Evolutionary conservation across 2,113 vertebrate genomes (phyloP).

Genomic region (Mesitornis unicolor): DNA sequence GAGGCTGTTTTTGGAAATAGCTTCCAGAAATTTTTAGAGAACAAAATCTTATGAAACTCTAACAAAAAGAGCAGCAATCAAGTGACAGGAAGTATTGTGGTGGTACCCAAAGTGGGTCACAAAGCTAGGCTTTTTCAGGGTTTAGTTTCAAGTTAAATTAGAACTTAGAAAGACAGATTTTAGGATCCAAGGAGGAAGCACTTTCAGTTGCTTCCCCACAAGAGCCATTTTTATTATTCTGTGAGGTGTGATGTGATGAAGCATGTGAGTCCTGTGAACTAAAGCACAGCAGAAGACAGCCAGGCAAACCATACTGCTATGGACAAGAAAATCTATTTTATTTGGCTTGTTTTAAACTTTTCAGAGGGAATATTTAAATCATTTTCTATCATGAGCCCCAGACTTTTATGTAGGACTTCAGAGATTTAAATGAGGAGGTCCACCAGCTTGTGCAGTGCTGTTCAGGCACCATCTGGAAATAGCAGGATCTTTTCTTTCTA

Average conservation of each 20-base stretch:
- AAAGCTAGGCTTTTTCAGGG: not conserved
- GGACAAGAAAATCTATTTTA: not conserved
- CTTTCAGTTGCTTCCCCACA: not conserved
- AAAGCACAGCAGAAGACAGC: not conserved
- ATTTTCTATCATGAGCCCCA: not conserved
- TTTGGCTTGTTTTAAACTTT: not conserved
- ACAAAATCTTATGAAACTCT: not conserved
- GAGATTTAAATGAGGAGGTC: not conserved
- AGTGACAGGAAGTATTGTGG: not conserved
- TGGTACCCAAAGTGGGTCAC: not conserved
- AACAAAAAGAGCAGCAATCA: not conserved
- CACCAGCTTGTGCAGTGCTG: not conserved
- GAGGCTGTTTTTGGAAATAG: constrained; percentile 5
- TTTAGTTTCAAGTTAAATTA: not conserved
- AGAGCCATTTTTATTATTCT: not conserved
- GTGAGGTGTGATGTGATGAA: not conserved
- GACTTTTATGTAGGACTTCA: not conserved
- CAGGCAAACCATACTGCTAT: not conserved
- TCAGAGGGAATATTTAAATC: not conserved
- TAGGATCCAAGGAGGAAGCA: not conserved
- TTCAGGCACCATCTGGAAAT: not conserved
- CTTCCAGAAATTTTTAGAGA: not conserved
- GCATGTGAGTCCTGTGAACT: fast-evolving
- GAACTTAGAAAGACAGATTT: not conserved
- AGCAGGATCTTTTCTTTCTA: not conserved